A percentile compares a stretch with the other conserved stretches of the same genome.
Evolutionary conservation across 2,888 invertebrate genomes (phyloP).

Genomic region (Synanthedon myopaeformis): DNA sequence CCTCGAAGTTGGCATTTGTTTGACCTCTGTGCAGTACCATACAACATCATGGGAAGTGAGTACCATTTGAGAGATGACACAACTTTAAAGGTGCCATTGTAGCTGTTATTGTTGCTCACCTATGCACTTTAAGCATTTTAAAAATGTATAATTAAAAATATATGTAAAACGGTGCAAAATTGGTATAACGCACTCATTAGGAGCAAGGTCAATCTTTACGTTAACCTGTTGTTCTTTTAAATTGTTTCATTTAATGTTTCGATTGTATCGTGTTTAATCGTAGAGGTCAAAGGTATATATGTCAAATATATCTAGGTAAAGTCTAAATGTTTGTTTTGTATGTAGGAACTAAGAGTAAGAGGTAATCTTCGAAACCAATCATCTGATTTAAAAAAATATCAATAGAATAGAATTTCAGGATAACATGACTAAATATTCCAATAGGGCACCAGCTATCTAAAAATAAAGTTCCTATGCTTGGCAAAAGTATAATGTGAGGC

Average conservation of each 20-base stretch:
- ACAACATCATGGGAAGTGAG: slow-evolving; percentile 32
- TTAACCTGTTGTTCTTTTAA: slow-evolving; percentile 18
- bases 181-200: slow-evolving; percentile 11
- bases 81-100: slow-evolving; percentile 15
- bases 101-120: not conserved
- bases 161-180: too few species aligned
- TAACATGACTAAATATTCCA: too few species aligned
- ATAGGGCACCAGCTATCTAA: too few species aligned
- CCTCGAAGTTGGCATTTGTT: slow-evolving; percentile 35
- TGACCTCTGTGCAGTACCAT: slow-evolving; percentile 28
- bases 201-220: slow-evolving; percentile 24
- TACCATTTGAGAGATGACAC: slow-evolving; percentile 44
- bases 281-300: slow-evolving; percentile 16
- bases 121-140: not conserved
- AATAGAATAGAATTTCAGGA: too few species aligned
- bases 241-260: slow-evolving; percentile 18
- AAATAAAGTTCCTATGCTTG: too few species aligned
- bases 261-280: slow-evolving; percentile 27
- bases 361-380: too few species aligned
- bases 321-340: too few species aligned
- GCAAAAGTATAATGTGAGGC: too few species aligned
- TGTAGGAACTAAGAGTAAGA: too few species aligned
- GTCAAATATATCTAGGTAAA: too few species aligned
- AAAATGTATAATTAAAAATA: not conserved
- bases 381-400: too few species aligned